Base-by-base conservation (phyloP, 2,888 invertebrate species). In the Rotaria socialis region DNA sequence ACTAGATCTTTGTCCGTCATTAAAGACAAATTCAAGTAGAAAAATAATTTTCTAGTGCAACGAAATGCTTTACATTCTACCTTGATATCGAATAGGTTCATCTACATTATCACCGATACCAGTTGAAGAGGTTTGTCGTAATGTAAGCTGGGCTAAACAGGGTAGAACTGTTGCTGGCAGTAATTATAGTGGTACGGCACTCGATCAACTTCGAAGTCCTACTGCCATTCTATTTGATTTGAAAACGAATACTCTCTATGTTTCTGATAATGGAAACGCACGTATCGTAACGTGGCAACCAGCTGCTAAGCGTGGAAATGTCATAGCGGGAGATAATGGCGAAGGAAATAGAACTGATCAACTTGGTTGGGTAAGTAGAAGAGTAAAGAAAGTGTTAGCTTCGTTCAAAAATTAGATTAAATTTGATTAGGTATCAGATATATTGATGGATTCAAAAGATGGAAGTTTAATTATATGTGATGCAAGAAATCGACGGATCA, bases 401-500 rank as follows among this genome's bases (percentile, higher is more conserved):
- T 52, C 11, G 11, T 52, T 11, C 14, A 52, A 52, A 14, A 52
- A 52, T 2, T 14, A 52, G 50, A 55, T 19, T 55, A 55, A 0
- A 55, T 55, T 7, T 60, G 4, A 11, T 27, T 60, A 60, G 60
- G 14, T 60, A n/a, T 0, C 60, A 60, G 27, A n/a, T 60, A 60
- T 60, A 27, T 10, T 60, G 14, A 11, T 27, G 11, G 27, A 60
- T 27, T 27, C 60, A 60, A 27, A n/a, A 27, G 60, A 60, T 60
- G 60, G 60, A 60, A 60, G 60, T 60, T 60, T 60, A 60, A 60
- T 60, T 27, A 27, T 60, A 14, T 60, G 60, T 27, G 60, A 60
- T 27, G n/a, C 27, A 27, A 27, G 27, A 60, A 60, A 60, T 60
- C 60, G 27, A 60, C 10, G 60, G 27, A 60, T 60, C 27, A 27